A percentile compares a stretch with the other conserved stretches of the same genome.
Evolutionary conservation across 2,797 vertebrate species (phyloP).

Genomic region (Enteromius fasciolatus): DNA sequence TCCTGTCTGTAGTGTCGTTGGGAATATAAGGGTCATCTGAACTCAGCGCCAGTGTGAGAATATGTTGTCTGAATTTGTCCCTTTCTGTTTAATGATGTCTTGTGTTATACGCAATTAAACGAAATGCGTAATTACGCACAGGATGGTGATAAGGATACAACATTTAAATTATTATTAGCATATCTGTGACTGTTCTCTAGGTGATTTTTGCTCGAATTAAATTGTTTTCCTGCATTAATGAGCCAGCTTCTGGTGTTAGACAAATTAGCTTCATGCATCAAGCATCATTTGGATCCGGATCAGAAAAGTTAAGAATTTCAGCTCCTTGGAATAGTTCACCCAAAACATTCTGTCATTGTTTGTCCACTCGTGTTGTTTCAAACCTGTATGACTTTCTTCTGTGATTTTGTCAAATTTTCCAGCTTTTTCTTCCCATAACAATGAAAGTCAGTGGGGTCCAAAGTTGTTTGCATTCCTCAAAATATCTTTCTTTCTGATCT

Average conservation of each 20-base stretch:
- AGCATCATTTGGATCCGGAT: neutral
- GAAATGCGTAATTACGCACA: constrained; percentile 23
- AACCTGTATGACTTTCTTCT: neutral
- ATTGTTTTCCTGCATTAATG: neutral
- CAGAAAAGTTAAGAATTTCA: neutral
- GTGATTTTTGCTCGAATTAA: constrained; percentile 55
- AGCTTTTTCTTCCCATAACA: neutral
- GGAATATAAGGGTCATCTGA: constrained; percentile 40
- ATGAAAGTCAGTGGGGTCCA: neutral
- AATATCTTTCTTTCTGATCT: neutral
- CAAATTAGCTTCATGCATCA: neutral
- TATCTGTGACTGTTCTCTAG: constrained; percentile 41
- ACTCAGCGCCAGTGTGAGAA: constrained; percentile 41
- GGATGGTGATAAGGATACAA: neutral
- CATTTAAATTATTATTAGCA: neutral
- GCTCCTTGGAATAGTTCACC: neutral
- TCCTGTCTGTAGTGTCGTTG: constrained; percentile 45
- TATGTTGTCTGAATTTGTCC: constrained; percentile 35
- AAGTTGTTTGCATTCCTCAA: neutral
- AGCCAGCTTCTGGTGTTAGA: neutral
- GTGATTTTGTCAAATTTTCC: neutral
- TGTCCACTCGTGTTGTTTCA: neutral
- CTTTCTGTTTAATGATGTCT: constrained; percentile 54
- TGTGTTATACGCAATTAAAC: constrained; percentile 55
- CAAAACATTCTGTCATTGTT: neutral